These are phyloP conservation scores for Drosophila phalerata DNA, from an alignment of 2,888 invertebrate species.

Conservation along the genomic window DNA sequence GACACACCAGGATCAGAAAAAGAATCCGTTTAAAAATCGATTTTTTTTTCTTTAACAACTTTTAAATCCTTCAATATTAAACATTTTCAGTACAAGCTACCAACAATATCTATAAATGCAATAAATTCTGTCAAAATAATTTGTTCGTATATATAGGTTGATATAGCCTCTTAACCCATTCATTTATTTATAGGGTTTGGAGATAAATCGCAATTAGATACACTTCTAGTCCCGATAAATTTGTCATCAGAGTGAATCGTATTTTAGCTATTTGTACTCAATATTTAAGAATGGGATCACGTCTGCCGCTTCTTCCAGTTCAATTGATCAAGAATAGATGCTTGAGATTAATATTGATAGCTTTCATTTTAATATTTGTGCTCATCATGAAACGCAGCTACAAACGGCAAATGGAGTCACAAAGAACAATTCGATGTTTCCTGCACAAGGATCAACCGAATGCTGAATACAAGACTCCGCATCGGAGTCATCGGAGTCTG, in stretches of 20 bases:
- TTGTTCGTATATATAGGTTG: neutral
- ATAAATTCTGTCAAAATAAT: neutral
- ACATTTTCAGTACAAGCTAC: too few species aligned
- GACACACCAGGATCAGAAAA: too few species aligned
- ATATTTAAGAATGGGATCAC: neutral
- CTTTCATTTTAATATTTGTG: neutral
- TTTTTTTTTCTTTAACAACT: too few species aligned
- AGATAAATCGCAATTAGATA: neutral
- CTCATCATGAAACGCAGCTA: neutral
- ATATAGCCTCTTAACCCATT: neutral
- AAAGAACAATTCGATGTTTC: neutral
- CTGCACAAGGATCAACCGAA: neutral
- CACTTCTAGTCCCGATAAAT: neutral
- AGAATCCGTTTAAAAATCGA: too few species aligned
- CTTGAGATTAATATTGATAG: neutral
- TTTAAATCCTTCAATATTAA: too few species aligned
- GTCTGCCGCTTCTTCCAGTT: neutral
- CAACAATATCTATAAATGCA: too few species aligned
- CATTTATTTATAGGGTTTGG: neutral
- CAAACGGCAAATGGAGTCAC: neutral
- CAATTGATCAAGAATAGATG: neutral
- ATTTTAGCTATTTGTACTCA: neutral
- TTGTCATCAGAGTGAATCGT: neutral
- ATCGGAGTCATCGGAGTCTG: slow-evolving; percentile 25
- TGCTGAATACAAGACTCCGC: neutral